Base-by-base conservation (phyloP, 2,888 invertebrate species). In the Fabriciana adippe region DNA sequence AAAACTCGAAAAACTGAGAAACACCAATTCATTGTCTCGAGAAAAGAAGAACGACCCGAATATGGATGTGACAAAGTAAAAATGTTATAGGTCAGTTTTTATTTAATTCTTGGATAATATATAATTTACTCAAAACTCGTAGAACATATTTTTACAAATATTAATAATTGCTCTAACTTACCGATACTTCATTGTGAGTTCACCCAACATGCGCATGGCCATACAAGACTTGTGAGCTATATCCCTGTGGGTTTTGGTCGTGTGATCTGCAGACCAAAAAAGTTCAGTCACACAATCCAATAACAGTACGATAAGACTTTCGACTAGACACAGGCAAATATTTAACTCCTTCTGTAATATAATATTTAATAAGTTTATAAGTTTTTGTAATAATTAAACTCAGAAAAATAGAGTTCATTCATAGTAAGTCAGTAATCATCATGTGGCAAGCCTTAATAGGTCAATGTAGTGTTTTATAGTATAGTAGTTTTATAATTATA, bases 141-240 rank as follows among this genome's bases (percentile, higher is more conserved):
- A 18, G 18, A n/a, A 50, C 3, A 50, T 11, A 5, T 18, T 11
- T 51, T 51, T 18, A 51, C 18, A 51, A 11, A 21, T 18, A 54
- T 31, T 13, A 31, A 55, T 15, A 35, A 35, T 5, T 41, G 11
- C 16, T 41, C 6, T 45, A 15, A 79, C 77, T 68, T 74, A 93
- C 94, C 93, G 91, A 76, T 93, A 94, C 80, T 93, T 93, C 69
- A 87, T 88, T 51, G 94, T 75, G 53, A 93, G 81, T 68, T 94
- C 94, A 15, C 94, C 95, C 70, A 94, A 80, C 72, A 93, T 83
- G n/a, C 93, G 86, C 82, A 95, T 91, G 11, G 90, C 82, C 83
- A 93, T 92, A 73, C 93, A 93, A 55, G 93, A 88, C 75, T 93
- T 93, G 70, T 93, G 93, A 16, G 93, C 84, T 67, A 94, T 87